Evolutionary conservation across 2,888 invertebrate genomes (phyloP), one percentile per base, ranked within the genome.

Genomic region (Tineola bisselliella): DNA sequence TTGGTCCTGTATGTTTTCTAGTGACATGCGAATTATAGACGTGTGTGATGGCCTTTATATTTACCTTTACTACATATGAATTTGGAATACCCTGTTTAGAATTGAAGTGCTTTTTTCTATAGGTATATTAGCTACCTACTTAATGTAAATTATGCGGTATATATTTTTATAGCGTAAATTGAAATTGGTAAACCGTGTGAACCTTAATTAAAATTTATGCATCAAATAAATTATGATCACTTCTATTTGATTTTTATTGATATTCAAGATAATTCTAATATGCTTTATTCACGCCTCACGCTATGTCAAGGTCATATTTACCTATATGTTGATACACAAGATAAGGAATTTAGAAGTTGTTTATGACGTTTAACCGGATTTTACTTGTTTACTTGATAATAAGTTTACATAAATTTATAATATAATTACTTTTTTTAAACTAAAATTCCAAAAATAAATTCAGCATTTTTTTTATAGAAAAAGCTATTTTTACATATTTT

Each of bases 181-280:
- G 11, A 25, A 54, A 25, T n/a, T 25, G 25, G 54, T 54, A 25
- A 25, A 12, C 25, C 54, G 54, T 54, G 54, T 25, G 54, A 54
- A 54, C 3, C 18, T 19, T 10, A 4, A 54, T n/a, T 12, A 25
- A 54, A 25, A 54, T 54, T 25, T 54, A 54, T 54, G 18, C 54
- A 54, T 18, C 25, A 6, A 12, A 54, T 54, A 54, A 54, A 54
- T 54, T 25, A 54, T 54, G 17, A 18, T 17, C 54, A 25, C 18
- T 25, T 54, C 19, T 54, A n/a, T 54, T 8, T 54, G 54, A 54
- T 54, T 54, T 54, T 54, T 54, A 54, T 54, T 54, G 25, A 25
- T 54, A 54, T 54, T 54, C 4, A 10, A 19, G 54, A 25, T 54
- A 54, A 54, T 54, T 54, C 17, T 54, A 54, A 54, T 48, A 48